Conservation (phyloP, 2,888 invertebrate species). For the Limenitis camilla region DNA sequence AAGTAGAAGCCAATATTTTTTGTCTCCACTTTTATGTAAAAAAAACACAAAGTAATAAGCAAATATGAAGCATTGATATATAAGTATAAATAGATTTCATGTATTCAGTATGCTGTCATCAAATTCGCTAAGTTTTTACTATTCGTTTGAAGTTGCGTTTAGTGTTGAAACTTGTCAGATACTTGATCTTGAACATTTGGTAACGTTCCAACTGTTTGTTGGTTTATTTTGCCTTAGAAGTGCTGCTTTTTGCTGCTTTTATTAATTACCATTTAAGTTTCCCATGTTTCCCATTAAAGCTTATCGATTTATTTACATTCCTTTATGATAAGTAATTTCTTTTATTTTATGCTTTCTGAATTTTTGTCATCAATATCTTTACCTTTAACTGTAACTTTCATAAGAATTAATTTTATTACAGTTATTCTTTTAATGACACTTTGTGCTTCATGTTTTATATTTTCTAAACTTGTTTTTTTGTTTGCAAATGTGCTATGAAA, state of each 20-base stretch:
- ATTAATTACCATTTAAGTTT: slow-evolving; percentile 11
- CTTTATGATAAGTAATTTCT: too few relatives aligned
- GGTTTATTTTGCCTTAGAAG: slow-evolving; percentile 9
- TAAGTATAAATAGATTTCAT: slow-evolving; percentile 1
- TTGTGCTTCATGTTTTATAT: too few relatives aligned
- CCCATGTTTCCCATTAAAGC: background rate
- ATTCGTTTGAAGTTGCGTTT: slow-evolving; percentile 11
- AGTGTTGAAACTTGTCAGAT: slow-evolving; percentile 18
- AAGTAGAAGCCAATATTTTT: too few relatives aligned
- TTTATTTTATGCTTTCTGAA: too few relatives aligned
- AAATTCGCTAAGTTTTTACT: slow-evolving; percentile 23
- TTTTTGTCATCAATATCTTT: too few relatives aligned
- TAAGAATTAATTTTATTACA: too few relatives aligned
- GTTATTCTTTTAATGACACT: too few relatives aligned
- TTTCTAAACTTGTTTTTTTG: too few relatives aligned
- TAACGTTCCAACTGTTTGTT: slow-evolving; percentile 17
- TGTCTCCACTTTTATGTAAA: too few relatives aligned
- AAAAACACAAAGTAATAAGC: too few relatives aligned
- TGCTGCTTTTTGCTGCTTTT: slow-evolving; percentile 13
- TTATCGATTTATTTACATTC: background rate
- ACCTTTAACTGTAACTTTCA: too few relatives aligned
- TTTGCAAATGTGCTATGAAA: too few relatives aligned
- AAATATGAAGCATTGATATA: background rate
- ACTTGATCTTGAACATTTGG: slow-evolving; percentile 18
- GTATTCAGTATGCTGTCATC: slow-evolving; percentile 22